These are phyloP conservation scores for Oscheius sp. DNA, from an alignment of 2,888 invertebrate species.

Conservation along the genomic window DNA sequence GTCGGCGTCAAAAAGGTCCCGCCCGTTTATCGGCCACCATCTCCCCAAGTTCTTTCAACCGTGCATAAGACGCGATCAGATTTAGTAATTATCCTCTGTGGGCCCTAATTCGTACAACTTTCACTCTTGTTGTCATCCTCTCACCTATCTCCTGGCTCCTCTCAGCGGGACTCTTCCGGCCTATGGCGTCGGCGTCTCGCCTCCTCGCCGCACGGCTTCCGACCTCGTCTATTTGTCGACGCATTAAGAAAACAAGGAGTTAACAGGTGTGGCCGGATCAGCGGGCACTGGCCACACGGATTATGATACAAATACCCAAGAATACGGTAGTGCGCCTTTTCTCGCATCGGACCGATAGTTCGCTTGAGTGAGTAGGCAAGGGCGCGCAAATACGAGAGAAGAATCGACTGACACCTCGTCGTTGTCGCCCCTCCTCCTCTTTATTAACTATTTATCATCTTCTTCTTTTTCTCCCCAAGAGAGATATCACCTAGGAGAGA, in stretches of 20 bases:
- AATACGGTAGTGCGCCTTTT: constrained; percentile 13
- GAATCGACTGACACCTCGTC: constrained; percentile 33
- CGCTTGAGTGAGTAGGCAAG: constrained; percentile 28
- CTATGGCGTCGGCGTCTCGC: constrained; percentile 5
- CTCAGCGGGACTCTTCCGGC: constrained; percentile 22
- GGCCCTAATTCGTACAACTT: constrained; percentile 23
- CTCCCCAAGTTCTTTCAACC: constrained; percentile 23
- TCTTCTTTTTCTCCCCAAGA: too few relatives aligned
- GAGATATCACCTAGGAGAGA: neutral
- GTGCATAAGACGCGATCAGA: constrained; percentile 34
- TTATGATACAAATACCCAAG: constrained; percentile 32
- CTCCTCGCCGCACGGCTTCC: constrained; percentile 38
- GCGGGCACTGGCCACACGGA: constrained; percentile 7
- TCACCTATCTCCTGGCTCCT: neutral
- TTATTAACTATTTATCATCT: neutral
- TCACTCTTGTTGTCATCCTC: neutral
- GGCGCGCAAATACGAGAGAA: constrained; percentile 32
- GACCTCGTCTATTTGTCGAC: constrained; percentile 33
- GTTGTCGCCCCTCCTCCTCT: neutral
- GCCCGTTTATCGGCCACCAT: constrained; percentile 23
- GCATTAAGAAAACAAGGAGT: constrained; percentile 41
- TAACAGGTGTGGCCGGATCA: constrained; percentile 25
- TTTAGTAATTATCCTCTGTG: constrained; percentile 33
- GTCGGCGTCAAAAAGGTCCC: neutral
- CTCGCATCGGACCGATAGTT: constrained; percentile 22